Conservation (phyloP, 2,113 vertebrate species). For the Pomatostomus ruficeps region DNA sequence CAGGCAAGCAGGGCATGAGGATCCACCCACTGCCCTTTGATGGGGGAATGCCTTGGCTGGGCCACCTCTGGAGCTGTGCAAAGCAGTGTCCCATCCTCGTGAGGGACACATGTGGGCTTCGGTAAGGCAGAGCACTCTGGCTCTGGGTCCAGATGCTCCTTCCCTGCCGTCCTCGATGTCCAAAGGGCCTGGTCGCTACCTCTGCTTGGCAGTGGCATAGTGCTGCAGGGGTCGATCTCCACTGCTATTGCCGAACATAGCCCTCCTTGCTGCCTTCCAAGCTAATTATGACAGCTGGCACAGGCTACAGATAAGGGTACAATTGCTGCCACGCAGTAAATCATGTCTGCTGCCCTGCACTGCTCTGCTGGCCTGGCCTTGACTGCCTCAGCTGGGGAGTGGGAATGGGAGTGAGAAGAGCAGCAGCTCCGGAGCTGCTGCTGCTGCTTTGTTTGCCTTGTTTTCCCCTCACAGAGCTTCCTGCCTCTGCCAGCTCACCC, state of each 20-base stretch:
- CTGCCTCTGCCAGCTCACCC: not conserved
- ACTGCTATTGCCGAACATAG: rapidly evolving
- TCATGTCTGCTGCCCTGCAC: not conserved
- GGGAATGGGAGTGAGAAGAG: not conserved
- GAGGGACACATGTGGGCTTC: rapidly evolving
- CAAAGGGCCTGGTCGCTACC: rapidly evolving
- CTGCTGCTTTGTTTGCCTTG: not conserved
- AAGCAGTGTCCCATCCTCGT: rapidly evolving
- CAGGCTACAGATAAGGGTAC: not conserved
- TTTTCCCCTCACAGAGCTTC: not conserved
- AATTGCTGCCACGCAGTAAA: not conserved
- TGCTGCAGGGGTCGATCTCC: not conserved
- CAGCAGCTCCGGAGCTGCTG: not conserved
- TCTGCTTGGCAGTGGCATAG: rapidly evolving
- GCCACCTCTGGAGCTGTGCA: rapidly evolving
- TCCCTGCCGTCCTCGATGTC: rapidly evolving
- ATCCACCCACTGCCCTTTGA: not conserved
- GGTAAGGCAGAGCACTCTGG: not conserved
- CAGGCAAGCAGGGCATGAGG: rapidly evolving
- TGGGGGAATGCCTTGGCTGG: not conserved
- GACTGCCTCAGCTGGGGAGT: rapidly evolving
- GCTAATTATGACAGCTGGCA: not conserved
- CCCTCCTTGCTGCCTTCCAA: not conserved
- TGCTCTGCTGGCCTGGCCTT: not conserved
- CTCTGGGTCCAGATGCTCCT: rapidly evolving